phyloP scores from a whole-genome alignment of 2,888 invertebrate genomes.

The Agelastica alni region DNA sequence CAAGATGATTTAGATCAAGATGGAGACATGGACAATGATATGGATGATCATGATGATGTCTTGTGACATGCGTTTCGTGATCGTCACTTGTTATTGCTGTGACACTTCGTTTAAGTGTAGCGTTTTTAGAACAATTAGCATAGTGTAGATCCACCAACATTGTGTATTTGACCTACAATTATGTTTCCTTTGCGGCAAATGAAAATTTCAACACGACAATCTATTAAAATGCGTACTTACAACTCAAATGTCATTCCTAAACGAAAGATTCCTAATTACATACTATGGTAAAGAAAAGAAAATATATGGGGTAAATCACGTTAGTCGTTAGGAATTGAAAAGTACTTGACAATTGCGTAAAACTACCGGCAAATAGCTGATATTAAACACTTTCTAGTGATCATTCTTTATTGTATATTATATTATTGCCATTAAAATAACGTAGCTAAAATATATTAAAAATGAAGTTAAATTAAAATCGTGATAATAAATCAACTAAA shows the following conservation, averaged over 20 bases:
- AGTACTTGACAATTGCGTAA: too few relatives aligned
- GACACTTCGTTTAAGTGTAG: constrained; percentile 51
- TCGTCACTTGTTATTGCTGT: constrained; percentile 58
- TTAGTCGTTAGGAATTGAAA: too few relatives aligned
- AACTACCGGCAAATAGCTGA: too few relatives aligned
- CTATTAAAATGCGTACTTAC: too few relatives aligned
- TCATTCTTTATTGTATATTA: too few relatives aligned
- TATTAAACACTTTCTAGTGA: too few relatives aligned
- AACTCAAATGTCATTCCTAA: too few relatives aligned
- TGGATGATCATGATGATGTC: constrained; percentile 63
- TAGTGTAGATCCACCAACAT: constrained; percentile 45
- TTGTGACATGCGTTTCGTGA: constrained; percentile 60
- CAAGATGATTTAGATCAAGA: constrained; percentile 56
- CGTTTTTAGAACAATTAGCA: constrained; percentile 46
- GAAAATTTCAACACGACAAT: constrained; percentile 37
- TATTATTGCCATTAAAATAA: too few relatives aligned
- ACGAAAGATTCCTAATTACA: constrained; percentile 11
- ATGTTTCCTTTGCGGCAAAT: constrained; percentile 31
- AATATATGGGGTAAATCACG: too few relatives aligned
- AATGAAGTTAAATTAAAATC: too few relatives aligned
- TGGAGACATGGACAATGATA: constrained; percentile 60
- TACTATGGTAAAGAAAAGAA: not conserved
- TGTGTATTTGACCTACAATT: constrained; percentile 42
- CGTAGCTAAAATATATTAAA: too few relatives aligned
- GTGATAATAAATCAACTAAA: too few relatives aligned